Evolutionary conservation across 2,113 vertebrate genomes (phyloP), one percentile per base, ranked within the genome.

Genomic region (Gnathonemus echidnorhynchus): DNA sequence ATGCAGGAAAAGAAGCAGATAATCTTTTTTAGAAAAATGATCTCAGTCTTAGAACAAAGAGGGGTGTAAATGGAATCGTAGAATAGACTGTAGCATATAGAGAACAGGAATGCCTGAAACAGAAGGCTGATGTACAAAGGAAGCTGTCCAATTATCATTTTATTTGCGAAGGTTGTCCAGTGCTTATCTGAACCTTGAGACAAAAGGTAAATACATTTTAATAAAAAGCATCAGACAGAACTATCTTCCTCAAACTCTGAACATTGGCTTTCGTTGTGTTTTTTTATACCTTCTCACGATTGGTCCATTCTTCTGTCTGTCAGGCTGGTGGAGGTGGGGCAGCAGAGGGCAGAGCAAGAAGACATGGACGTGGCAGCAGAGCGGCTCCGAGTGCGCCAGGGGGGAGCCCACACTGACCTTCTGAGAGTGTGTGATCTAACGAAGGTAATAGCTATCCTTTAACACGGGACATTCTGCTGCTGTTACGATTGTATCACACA

Each of bases 291-390:
- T 50, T 53, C 19, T 15, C 9, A n/a, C 3, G 13, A 85, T 39
- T 45, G 58, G 17, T 35, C 46, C 53, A 17, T 56, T 31, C 3
- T 21, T 24, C 39, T 49, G 15, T 56, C 35, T 13, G 84, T 9
- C 93, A 99, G 98, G 93, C 95, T 97, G 5, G 92, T 97, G 89
- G 95, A 94, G 13, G 92, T 92, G 42, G 97, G 96, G 58, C 93
- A 97, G 21, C 93, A 94, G 89, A 94, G 97, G 27, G 53, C 95
- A 39, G 96, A 93, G 89, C 96, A 98, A 74, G 98, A 99, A 90
- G 98, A 99, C 91, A 95, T 97, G n/a, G 98, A 99, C 87, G 98
- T 99, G 80, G 97, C 96, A 17, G 96, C 95, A 50, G 98, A 99
- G 91, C 97, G 98, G 10, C 93, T 95, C 87, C 96, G 98, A 31